Evolutionary conservation across 2,888 invertebrate genomes (phyloP).

Genomic region (Ceraclea dissimilis): DNA sequence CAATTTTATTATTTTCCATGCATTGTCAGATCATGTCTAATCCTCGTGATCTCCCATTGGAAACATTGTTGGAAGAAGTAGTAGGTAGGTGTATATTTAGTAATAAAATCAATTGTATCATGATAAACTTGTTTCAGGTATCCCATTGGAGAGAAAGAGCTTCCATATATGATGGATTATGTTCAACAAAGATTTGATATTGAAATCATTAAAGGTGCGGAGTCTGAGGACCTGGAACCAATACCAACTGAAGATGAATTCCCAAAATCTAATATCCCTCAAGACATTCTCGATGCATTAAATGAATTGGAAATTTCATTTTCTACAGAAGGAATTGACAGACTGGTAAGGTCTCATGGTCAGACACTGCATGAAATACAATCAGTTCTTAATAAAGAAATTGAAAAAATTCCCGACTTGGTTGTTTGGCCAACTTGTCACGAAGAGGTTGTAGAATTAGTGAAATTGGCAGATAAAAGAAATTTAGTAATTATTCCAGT

Average conservation of each 20-base stretch:
- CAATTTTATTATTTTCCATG: no score
- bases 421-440: conserved; percentile 88
- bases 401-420: conserved; percentile 84
- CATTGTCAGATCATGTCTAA: no score
- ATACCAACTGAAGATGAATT: conserved; percentile 49
- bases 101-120: no score
- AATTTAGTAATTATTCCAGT: conserved; percentile 84
- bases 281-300: conserved; percentile 53
- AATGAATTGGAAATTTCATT: conserved; percentile 46
- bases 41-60: no score
- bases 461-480: conserved; percentile 64
- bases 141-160: conserved; percentile 59
- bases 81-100: no score
- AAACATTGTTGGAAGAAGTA: no score
- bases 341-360: conserved; percentile 84
- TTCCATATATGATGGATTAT: conserved; percentile 80
- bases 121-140: no score
- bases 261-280: conserved; percentile 58
- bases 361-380: conserved; percentile 90
- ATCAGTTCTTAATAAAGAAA: conserved; percentile 61
- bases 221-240: conserved; percentile 36
- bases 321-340: conserved; percentile 72
- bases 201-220: background rate
- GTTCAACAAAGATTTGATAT: conserved; percentile 66
- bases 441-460: conserved; percentile 75